Percentiles rank a stretch among this genome's conserved stretches.
These are phyloP conservation scores for Semaprochilodus insignis DNA, from an alignment of 2,797 vertebrate genomes.

Conservation along the genomic window DNA sequence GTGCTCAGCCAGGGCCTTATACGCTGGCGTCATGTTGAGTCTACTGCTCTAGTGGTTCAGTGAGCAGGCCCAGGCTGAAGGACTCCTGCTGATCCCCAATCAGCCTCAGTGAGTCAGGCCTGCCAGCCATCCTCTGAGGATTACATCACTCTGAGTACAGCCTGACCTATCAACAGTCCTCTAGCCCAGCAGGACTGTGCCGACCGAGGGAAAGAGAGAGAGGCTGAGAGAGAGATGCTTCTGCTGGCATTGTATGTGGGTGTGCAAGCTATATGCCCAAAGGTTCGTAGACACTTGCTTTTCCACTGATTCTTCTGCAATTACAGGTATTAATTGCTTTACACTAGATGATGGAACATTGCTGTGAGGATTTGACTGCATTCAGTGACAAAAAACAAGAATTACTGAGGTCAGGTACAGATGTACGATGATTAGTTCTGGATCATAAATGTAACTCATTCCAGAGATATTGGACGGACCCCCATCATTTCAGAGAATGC, in stretches of 20 bases:
- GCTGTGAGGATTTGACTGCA: too few species aligned
- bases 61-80: constrained; percentile 26
- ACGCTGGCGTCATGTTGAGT: constrained; percentile 24
- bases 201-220: constrained; percentile 5
- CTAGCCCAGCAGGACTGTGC: constrained; percentile 72
- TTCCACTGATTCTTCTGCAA: not conserved
- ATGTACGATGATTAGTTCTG: too few species aligned
- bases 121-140: constrained; percentile 69
- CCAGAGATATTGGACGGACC: too few species aligned
- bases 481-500: too few species aligned
- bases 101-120: constrained; percentile 61
- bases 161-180: constrained; percentile 70
- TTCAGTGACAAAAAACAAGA: too few species aligned
- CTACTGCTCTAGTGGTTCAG: constrained; percentile 39
- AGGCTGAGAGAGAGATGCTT: not conserved
- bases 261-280: not conserved
- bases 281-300: not conserved
- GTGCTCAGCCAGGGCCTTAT: constrained; percentile 13
- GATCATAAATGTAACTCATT: too few species aligned
- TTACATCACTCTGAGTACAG: constrained; percentile 79
- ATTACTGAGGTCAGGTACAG: too few species aligned
- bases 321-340: not conserved
- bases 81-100: constrained; percentile 41
- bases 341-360: too few species aligned
- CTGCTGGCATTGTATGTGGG: not conserved